A percentile compares a stretch with the other conserved stretches of the same genome.
Evolutionary conservation across 2,888 invertebrate genomes (phyloP).

Genomic region (Apamea anceps): DNA sequence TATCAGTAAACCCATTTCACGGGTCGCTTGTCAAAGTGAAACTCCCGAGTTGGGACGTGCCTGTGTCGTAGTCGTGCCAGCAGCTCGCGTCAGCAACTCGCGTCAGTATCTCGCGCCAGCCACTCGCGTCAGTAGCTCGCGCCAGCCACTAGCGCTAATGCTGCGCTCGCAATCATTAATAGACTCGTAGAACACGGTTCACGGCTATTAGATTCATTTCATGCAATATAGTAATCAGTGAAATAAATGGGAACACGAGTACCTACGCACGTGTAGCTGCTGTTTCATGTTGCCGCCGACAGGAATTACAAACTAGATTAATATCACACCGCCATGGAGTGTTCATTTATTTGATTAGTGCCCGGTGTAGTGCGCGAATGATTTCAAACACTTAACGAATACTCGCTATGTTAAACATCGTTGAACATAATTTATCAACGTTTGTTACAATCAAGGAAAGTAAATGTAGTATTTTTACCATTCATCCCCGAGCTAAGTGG

Average conservation of each 20-base stretch:
- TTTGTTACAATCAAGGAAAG: constrained; percentile 6
- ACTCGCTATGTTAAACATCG: neutral
- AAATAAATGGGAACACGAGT: constrained; percentile 25
- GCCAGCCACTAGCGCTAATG: constrained; percentile 16
- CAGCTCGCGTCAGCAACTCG: constrained; percentile 7
- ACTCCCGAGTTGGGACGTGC: constrained; percentile 11
- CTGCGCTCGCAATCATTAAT: constrained; percentile 14
- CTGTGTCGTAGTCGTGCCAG: neutral
- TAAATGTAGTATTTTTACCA: neutral
- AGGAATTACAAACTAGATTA: constrained; percentile 22
- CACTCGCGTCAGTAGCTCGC: constrained; percentile 5
- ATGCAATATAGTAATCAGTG: constrained; percentile 30
- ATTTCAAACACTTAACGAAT: neutral
- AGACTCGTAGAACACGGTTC: constrained; percentile 34
- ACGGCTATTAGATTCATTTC: constrained; percentile 40
- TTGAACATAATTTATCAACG: neutral
- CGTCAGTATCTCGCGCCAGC: constrained; percentile 1
- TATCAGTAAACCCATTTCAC: constrained; percentile 68
- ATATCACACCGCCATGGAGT: neutral
- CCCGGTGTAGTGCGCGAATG: neutral
- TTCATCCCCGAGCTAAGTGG: neutral
- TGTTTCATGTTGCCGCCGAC: constrained; percentile 1
- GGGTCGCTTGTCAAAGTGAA: constrained; percentile 70
- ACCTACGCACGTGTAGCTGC: neutral
- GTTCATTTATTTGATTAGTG: neutral